Percentiles rank a stretch among this genome's conserved stretches.
Conservation (phyloP, 1,140 invertebrate genomes). For the Sitophilus oryzae region DNA sequence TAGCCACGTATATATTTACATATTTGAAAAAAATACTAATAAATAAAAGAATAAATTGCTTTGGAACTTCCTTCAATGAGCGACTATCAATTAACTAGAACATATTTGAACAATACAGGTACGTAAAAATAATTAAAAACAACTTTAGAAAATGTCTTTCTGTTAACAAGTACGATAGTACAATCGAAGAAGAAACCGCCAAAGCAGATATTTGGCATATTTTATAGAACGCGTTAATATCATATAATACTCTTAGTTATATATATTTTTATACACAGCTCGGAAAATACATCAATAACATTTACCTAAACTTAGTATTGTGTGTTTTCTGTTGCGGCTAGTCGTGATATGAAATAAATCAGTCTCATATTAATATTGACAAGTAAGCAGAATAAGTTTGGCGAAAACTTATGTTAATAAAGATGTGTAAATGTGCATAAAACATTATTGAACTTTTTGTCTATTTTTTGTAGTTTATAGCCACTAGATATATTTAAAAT, state of each 20-base stretch:
- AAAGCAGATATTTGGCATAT: conserved; percentile 19
- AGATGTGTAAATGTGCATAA: too few relatives aligned
- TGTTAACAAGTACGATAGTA: conserved; percentile 28
- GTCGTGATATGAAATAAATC: conserved; percentile 19
- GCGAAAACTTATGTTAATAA: too few relatives aligned
- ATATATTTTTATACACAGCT: conserved; percentile 39
- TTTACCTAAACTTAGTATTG: conserved; percentile 38
- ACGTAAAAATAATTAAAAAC: conserved; percentile 20
- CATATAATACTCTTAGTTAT: conserved; percentile 39
- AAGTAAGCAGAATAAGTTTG: too few relatives aligned
- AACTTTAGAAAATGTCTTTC: conserved; percentile 6
- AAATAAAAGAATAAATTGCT: conserved; percentile 27
- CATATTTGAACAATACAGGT: conserved; percentile 36
- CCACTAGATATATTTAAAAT: too few relatives aligned
- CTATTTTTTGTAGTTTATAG: too few relatives aligned
- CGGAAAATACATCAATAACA: conserved; percentile 44
- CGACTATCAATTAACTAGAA: conserved; percentile 14
- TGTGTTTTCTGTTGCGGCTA: conserved; percentile 30
- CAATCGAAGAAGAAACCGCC: conserved; percentile 23
- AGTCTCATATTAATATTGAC: too few relatives aligned
- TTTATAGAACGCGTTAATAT: conserved; percentile 22
- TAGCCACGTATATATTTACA: conserved; percentile 42
- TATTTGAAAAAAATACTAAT: conserved; percentile 40
- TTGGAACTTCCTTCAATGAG: conserved; percentile 15
- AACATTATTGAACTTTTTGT: too few relatives aligned